Evolutionary conservation across 2,888 invertebrate species (phyloP).

Genomic region (Nephrotoma guestfalica): DNA sequence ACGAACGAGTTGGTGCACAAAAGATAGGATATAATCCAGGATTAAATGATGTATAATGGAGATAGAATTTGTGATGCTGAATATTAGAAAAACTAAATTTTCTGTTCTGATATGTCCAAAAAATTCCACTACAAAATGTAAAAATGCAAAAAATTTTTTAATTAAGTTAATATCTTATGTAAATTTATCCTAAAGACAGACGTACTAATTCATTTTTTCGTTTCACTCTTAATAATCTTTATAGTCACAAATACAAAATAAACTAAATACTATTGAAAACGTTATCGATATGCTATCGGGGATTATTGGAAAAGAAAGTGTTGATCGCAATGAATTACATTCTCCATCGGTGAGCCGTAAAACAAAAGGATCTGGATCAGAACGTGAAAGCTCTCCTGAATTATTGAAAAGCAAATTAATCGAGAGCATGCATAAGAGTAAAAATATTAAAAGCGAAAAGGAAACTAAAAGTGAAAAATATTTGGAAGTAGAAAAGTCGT

Average conservation of each 20-base stretch:
- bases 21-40: not conserved
- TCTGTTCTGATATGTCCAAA: not conserved
- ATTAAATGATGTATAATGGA: not conserved
- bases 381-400: conserved; percentile 26
- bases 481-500: not conserved
- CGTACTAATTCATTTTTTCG: not conserved
- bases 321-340: conserved; percentile 18
- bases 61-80: not conserved
- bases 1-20: not conserved
- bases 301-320: conserved; percentile 58
- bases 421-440: conserved; percentile 26
- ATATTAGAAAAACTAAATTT: not conserved
- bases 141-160: not conserved
- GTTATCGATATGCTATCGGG: conserved; percentile 79
- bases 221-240: not conserved
- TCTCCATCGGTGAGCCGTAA: conserved; percentile 10
- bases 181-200: not conserved
- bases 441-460: not conserved
- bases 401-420: conserved; percentile 29
- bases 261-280: conserved; percentile 58
- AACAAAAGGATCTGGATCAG: not conserved
- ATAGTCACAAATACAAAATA: conserved; percentile 31
- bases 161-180: not conserved
- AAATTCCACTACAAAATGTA: not conserved
- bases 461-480: not conserved